Percentiles rank a stretch among this genome's conserved stretches.
Conservation (phyloP, 2,888 invertebrate genomes). For the Xanthia togata region DNA sequence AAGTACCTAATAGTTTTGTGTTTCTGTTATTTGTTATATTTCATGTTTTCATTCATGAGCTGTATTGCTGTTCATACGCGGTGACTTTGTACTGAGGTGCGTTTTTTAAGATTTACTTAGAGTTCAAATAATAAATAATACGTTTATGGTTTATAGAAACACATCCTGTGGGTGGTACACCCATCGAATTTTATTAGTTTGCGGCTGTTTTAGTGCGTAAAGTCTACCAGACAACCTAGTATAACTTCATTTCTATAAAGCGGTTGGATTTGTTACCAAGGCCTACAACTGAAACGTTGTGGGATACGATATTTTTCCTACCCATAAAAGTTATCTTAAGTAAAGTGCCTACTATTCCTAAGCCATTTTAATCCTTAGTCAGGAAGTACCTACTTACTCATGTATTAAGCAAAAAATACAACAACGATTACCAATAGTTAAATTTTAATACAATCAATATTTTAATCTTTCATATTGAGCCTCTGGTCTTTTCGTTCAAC, state of each 20-base stretch:
- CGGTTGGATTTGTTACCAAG: not conserved
- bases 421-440: not conserved
- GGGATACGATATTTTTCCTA: not conserved
- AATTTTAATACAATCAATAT: not conserved
- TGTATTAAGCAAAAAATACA: not conserved
- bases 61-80: not conserved
- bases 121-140: not conserved
- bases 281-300: not conserved
- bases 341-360: not conserved
- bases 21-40: not conserved
- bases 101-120: not conserved
- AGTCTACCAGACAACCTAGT: no score
- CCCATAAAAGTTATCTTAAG: not conserved
- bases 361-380: not conserved
- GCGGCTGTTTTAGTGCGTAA: constrained; percentile 16
- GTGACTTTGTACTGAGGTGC: constrained; percentile 8
- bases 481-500: not conserved
- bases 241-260: not conserved
- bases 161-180: not conserved
- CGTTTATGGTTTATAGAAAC: constrained; percentile 12
- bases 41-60: not conserved
- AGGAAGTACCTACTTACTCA: not conserved
- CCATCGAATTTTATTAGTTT: constrained; percentile 35
- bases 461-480: constrained; percentile 28
- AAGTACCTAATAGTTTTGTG: not conserved